Evolutionary conservation across 2,113 vertebrate species (phyloP), one percentile per base, ranked within the genome.

Genomic region (Chrysemys picta): DNA sequence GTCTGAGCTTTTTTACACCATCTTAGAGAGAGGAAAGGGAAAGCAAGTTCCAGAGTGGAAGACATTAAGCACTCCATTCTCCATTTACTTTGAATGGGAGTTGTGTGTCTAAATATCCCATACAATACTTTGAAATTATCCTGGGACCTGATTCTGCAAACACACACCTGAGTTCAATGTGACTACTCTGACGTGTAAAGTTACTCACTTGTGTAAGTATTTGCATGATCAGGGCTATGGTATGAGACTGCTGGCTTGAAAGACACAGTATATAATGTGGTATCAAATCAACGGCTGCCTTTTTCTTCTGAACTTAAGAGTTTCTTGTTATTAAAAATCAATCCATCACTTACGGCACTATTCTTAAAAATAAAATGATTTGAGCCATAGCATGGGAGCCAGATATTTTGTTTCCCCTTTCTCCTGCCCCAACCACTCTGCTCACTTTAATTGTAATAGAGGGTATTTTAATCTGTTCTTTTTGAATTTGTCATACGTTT

Each of bases 41-140:
- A 56, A 82, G 80, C 52, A 25, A 56, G n/a, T 17, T 53, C 24
- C n/a, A 27, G 47, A 35, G 50, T 49, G 29, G 59, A 49, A 25
- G 35, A 38, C 22, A 27, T 12, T 29, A 62, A 62, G 29, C 27
- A 62, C 13, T 72, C 6, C 81, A 78, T 10, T 2, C 59, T 92
- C 47, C 52, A 90, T 38, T 25, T 45, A 10, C 35, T 92, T 57
- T 80, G 62, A 35, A 0, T 21, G 4, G 49, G 3, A 56, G 5
- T 0, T 4, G 9, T 52, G n/a, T 6, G 8, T 0, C 0, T 1
- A 1, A 6, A 2, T 16, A 84, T n/a, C 35, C 52, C 75, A 80
- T 29, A 19, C 0, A 0, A 57, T 29, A 93, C 65, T 11, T 85
- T 65, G 3, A 82, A 82, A 6, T 3, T 95, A 35, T 78, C 75